Evolutionary conservation across 2,797 vertebrate genomes (phyloP), one percentile per base, ranked within the genome.

Genomic region (Serranus cabrilla): DNA sequence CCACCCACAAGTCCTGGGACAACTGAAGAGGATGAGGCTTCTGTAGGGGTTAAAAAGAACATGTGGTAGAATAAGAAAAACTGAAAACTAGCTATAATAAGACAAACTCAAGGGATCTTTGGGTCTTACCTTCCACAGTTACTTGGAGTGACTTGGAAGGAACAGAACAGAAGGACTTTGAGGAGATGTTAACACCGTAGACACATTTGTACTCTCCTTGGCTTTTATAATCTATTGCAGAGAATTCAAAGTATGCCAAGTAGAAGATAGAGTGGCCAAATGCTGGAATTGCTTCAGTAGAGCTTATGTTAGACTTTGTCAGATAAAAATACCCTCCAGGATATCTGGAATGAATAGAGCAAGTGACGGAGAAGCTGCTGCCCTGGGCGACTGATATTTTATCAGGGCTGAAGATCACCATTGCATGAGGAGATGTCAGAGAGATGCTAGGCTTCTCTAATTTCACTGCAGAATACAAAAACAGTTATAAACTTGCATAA

Each of bases 201-300:
- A 84, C 9, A 58, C 94, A 95, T 18, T 4, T 59, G 50, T 95
- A 95, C 0, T 78, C 87, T 75, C 92, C 94, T 78, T 92, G 87
- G 9, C 89, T 25, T 50, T 78, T 12, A 21, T 17, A 65, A 7
- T 91, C 79, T 1, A 92, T 68, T 2, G n/a, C 23, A 31, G 84
- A 27, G 71, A 94, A 93, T 12, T 90, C 89, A 81, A 94, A 94
- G 68, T 51, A 42, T 4, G 90, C 83, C 78, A 90, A 0, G 57
- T 88, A 90, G 78, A 88, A 81, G 11, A 94, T n/a, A 6, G 65
- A 34, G 76, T 93, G 81, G 20, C 87, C 78, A 51, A 89, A 84
- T 0, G 90, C 68, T 12, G 51, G 1, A 61, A 87, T 72, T 11
- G 25, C 13, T 14, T 64, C 7, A 13, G 37, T 78, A 54, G 27